These are phyloP conservation scores for Desmodus rotundus DNA, from an alignment of 2,113 vertebrate species.

Conservation along the genomic window DNA sequence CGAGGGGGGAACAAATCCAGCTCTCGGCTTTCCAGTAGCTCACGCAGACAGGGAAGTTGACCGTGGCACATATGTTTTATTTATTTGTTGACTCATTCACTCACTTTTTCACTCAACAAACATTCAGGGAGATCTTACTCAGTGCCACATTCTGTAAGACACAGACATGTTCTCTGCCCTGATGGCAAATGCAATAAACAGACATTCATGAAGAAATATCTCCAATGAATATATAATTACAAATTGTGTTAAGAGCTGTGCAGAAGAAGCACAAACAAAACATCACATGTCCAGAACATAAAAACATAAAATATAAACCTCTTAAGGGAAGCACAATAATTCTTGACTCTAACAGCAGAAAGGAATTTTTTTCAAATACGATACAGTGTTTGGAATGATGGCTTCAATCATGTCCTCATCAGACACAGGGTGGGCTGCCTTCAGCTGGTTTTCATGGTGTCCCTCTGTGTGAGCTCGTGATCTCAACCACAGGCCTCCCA, in stretches of 20 bases:
- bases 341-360: slow-evolving; percentile 9
- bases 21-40: not conserved
- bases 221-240: not conserved
- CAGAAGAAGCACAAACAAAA: not conserved
- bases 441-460: not conserved
- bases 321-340: not conserved
- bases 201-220: not conserved
- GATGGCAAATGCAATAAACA: not conserved
- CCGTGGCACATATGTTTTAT: not conserved
- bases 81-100: not conserved
- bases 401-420: not conserved
- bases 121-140: not conserved
- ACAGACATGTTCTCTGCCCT: not conserved
- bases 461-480: not conserved
- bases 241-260: not conserved
- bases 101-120: not conserved
- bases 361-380: not conserved
- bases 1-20: not conserved
- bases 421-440: not conserved
- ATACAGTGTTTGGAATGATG: not conserved
- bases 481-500: not conserved
- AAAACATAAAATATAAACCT: not conserved
- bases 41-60: not conserved
- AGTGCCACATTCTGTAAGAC: not conserved
- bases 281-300: not conserved